phyloP scores from a whole-genome alignment of 2,797 vertebrate species.

The Bradypodion ventrale region DNA sequence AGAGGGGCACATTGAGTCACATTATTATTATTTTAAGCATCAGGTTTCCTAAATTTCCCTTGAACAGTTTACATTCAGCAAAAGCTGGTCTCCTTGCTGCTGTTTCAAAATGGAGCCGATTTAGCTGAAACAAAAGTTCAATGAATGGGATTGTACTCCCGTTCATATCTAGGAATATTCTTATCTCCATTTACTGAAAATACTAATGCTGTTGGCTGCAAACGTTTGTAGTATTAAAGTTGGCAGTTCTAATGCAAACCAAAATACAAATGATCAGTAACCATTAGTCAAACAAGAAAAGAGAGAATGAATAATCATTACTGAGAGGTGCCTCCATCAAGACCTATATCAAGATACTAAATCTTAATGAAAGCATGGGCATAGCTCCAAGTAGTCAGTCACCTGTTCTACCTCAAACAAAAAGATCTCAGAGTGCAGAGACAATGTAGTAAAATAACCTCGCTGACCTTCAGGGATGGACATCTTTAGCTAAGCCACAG shows the following conservation, averaged over 20 bases:
- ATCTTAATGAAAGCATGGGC: conserved; percentile 11
- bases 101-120: not conserved
- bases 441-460: conserved; percentile 8
- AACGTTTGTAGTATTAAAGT: not conserved
- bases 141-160: not conserved
- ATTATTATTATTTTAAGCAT: no score
- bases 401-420: not conserved
- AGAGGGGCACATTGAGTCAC: no score
- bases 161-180: no score
- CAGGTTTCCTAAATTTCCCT: no score
- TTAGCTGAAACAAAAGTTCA: not conserved
- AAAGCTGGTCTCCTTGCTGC: not conserved
- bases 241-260: not conserved
- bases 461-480: conserved; percentile 2
- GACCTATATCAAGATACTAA: conserved; percentile 17
- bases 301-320: not conserved
- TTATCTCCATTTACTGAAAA: not conserved
- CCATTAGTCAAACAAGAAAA: not conserved
- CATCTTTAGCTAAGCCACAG: conserved; percentile 15
- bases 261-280: not conserved
- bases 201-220: not conserved
- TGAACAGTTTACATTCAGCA: no score
- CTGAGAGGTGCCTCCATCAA: not conserved
- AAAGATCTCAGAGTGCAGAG: not conserved
- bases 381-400: conserved; percentile 22